Conservation (phyloP, 2,113 vertebrate genomes). For the western clawed frog (Xenopus tropicalis) region UCB_Xtro_10.0 CM004447.2:88712501-88713000, state of each 20-base stretch:
- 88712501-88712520: too few species aligned
- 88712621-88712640: not conserved
- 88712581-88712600: too few species aligned
- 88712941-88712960: slow-evolving; percentile 36
- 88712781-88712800: slow-evolving; percentile 53
- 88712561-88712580: too few species aligned
- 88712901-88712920: slow-evolving; percentile 48
- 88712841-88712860: slow-evolving; percentile 54
- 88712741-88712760: slow-evolving; percentile 52
- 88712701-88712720: slow-evolving; percentile 51
- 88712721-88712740: slow-evolving; percentile 45
- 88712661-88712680: not conserved
- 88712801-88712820: slow-evolving; percentile 54
- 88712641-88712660: not conserved
- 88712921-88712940: slow-evolving; percentile 33
- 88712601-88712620: too few species aligned
- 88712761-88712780: slow-evolving; percentile 48
- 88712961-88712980: not conserved
- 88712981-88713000: too few species aligned
- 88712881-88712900: slow-evolving; percentile 48
- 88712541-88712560: too few species aligned
- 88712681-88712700: not conserved
- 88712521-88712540: too few species aligned
- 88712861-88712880: slow-evolving; percentile 61
- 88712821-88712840: slow-evolving; percentile 55